Evolutionary conservation across 2,113 vertebrate species (phyloP), one percentile per base, ranked within the genome.

Genomic region (Scomber japonicus): DNA sequence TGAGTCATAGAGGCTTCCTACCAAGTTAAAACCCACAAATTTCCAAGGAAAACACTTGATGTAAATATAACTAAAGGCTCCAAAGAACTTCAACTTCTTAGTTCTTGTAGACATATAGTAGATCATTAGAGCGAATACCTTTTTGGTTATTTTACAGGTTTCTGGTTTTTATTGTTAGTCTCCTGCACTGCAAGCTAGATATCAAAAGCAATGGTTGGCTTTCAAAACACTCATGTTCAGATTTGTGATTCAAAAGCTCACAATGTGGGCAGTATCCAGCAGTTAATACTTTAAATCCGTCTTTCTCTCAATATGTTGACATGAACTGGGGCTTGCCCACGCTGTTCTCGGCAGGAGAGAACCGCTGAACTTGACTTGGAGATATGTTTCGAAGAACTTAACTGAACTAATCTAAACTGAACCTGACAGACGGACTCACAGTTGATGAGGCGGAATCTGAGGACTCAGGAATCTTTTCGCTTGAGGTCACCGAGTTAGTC

Each of bases 21-120:
- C 70, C 63, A 60, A 85, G 55, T 71, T 78, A 11, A 84, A 86
- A 75, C 49, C 75, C 67, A 60, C 71, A 72, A 0, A 74, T 83
- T 81, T 88, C 72, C 66, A 85, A 78, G 62, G 24, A 86, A 87
- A 63, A 55, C 53, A 55, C 55, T 78, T 64, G 11, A 45, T 84
- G 66, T 62, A 79, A 72, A 68, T 80, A 71, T 63, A 60, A 50
- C 66, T 46, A 71, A 69, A 61, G 12, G 14, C 65, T 62, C 82
- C 59, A 50, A 76, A 84, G 70, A 50, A 30, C 7, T 44, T 16
- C 53, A 78, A 55, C 21, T 11, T 72, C 46, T 76, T 56, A 82
- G 31, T 86, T 82, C 69, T 77, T 72, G 30, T n/a, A 30, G 46
- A 49, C 63, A 66, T 44, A 54, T 48, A 50, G 27, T 59, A 31